Percentiles rank a stretch among this genome's conserved stretches.
These are phyloP conservation scores for Trachurus trachurus DNA, from an alignment of 2,797 vertebrate species.

Conservation along the genomic window DNA sequence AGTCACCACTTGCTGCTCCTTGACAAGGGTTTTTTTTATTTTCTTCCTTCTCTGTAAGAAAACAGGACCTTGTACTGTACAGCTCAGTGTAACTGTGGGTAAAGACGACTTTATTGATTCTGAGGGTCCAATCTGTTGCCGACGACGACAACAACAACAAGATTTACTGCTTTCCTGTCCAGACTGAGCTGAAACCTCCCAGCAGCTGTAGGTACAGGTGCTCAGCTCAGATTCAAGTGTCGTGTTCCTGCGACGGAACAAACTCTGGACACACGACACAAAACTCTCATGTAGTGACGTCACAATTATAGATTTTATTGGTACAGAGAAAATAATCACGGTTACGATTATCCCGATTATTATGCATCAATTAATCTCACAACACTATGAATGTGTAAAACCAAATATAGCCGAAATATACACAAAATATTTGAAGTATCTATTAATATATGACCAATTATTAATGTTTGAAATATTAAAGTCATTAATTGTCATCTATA, in stretches of 20 bases:
- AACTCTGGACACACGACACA: background rate
- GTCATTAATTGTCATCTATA: no score
- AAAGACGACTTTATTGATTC: conserved; percentile 35
- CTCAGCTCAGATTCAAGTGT: background rate
- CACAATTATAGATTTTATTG: no score
- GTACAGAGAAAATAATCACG: no score
- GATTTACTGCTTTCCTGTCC: conserved; percentile 2
- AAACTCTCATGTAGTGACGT: no score
- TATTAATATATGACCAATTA: no score
- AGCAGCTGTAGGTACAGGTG: background rate
- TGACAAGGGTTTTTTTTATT: conserved; percentile 8
- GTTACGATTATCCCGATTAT: no score
- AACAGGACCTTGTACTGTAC: background rate
- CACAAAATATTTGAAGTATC: no score
- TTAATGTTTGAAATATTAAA: no score
- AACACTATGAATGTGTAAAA: no score
- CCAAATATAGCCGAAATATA: no score
- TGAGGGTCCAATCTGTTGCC: conserved; percentile 7
- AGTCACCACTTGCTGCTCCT: conserved; percentile 15
- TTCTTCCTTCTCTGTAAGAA: background rate
- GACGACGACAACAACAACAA: conserved; percentile 17
- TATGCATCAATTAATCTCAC: no score
- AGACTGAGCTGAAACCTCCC: background rate
- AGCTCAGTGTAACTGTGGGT: conserved; percentile 22
- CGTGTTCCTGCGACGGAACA: background rate